phyloP scores from a whole-genome alignment of 2,113 vertebrate genomes.

The Crotalus viridis region DNA sequence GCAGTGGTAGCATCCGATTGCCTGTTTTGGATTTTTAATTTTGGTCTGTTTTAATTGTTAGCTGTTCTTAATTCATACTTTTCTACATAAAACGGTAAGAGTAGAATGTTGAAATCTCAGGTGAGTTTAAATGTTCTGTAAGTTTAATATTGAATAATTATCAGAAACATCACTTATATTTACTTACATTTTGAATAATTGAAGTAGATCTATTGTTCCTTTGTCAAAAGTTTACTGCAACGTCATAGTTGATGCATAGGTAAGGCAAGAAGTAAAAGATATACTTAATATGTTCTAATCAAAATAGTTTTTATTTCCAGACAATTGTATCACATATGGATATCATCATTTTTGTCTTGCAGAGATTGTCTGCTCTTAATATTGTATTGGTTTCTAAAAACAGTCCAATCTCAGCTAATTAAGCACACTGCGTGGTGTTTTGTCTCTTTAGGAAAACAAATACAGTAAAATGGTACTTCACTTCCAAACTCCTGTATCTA shows the following conservation, averaged over 20 bases:
- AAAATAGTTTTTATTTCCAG: slow-evolving; percentile 36
- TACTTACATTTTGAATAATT: neutral
- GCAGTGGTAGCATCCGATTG: neutral
- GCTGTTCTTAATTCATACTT: too few relatives aligned
- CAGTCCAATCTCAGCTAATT: slow-evolving; percentile 59
- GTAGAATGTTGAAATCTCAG: neutral
- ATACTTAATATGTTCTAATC: slow-evolving; percentile 60
- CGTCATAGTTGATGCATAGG: slow-evolving; percentile 27
- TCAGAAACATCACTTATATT: neutral
- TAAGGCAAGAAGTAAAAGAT: slow-evolving; percentile 56
- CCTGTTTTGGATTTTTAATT: neutral
- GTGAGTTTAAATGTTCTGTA: neutral
- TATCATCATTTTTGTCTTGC: slow-evolving; percentile 44
- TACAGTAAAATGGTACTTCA: slow-evolving; percentile 32
- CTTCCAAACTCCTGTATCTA: slow-evolving; percentile 45
- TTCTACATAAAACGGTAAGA: neutral
- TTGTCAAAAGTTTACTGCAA: slow-evolving; percentile 31
- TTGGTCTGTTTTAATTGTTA: too few relatives aligned
- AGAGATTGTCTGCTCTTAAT: slow-evolving; percentile 58
- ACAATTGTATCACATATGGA: slow-evolving; percentile 57
- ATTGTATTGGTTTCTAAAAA: slow-evolving; percentile 36
- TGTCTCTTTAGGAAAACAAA: slow-evolving; percentile 48
- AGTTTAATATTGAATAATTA: neutral
- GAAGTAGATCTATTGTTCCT: neutral
- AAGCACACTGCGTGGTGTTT: slow-evolving; percentile 53